Evolutionary conservation across 2,797 vertebrate species (phyloP).

Genomic region (Telmatherina bonti): DNA sequence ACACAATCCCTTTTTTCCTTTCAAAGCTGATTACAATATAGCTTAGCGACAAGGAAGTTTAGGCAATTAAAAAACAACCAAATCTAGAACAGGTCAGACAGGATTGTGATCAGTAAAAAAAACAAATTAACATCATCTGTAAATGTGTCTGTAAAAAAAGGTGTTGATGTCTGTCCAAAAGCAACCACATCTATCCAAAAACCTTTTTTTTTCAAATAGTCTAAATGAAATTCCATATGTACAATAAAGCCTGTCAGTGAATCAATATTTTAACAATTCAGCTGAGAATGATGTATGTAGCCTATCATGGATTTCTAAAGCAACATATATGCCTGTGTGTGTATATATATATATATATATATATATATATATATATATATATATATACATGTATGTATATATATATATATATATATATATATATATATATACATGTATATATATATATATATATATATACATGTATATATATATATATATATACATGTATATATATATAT

Average conservation of each 20-base stretch:
- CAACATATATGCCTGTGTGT: slow-evolving; percentile 7
- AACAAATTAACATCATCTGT: not conserved
- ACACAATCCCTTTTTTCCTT: not conserved
- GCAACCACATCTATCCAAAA: not conserved
- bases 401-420: no score
- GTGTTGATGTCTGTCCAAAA: no score
- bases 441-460: no score
- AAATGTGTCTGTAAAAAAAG: no score
- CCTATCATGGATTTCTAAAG: slow-evolving; percentile 8
- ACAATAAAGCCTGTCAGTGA: not conserved
- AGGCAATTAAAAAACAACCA: no score
- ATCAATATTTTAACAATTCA: not conserved
- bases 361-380: not conserved
- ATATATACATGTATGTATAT: no score
- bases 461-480: no score
- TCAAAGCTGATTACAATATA: not conserved
- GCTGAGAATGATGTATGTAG: not conserved
- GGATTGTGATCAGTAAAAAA: no score
- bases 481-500: no score
- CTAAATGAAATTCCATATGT: not conserved
- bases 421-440: no score
- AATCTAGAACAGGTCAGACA: no score
- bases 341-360: not conserved
- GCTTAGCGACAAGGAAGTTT: not conserved
- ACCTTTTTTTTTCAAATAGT: not conserved